Conservation (phyloP, 2,113 vertebrate genomes). For the Argyrosomus japonicus region DNA sequence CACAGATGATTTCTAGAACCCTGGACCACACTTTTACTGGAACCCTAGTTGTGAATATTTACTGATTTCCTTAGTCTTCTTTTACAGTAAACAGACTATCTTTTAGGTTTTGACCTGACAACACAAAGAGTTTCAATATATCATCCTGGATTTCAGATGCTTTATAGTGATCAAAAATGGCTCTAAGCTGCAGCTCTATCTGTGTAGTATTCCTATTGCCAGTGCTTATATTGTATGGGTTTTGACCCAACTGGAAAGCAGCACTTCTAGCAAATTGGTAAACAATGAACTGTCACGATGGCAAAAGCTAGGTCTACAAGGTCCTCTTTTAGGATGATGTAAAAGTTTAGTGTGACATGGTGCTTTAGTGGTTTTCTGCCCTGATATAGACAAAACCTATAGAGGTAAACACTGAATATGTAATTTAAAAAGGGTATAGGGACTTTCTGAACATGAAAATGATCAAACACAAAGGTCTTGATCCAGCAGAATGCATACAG, state of each 20-base stretch:
- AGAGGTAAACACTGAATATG: background rate
- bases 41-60: too few relatives aligned
- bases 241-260: background rate
- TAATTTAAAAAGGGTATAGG: too few relatives aligned
- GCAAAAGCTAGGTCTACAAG: slow-evolving; percentile 38
- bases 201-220: background rate
- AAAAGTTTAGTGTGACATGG: background rate
- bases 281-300: slow-evolving; percentile 2
- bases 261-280: background rate
- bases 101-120: too few relatives aligned
- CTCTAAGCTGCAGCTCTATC: background rate
- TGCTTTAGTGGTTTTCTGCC: background rate
- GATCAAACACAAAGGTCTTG: background rate
- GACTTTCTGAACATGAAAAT: background rate
- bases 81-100: too few relatives aligned
- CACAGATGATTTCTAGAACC: too few relatives aligned
- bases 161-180: background rate
- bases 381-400: background rate
- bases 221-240: background rate
- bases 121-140: too few relatives aligned
- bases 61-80: too few relatives aligned
- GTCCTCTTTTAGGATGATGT: background rate
- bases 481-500: background rate
- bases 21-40: too few relatives aligned
- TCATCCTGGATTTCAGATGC: too few relatives aligned